Conservation (phyloP, 1,140 invertebrate genomes). For the Eriocheir sinensis region DNA sequence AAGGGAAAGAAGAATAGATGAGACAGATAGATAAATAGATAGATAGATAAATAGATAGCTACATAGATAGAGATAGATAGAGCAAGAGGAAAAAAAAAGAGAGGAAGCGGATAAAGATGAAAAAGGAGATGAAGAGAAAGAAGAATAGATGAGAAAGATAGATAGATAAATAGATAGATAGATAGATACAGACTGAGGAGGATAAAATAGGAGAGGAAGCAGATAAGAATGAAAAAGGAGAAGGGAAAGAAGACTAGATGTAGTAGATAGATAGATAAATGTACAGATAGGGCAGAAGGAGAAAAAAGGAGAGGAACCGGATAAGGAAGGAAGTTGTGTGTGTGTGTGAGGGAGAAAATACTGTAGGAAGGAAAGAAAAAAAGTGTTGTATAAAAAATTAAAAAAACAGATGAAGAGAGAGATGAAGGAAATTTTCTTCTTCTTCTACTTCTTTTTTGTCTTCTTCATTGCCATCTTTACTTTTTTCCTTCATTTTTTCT, state of each 20-base stretch:
- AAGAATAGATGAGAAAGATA: not conserved
- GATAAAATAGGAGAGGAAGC: too few species aligned
- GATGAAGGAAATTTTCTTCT: too few species aligned
- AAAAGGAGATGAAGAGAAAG: not conserved
- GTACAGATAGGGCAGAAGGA: not conserved
- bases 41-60: too few species aligned
- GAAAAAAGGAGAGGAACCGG: not conserved
- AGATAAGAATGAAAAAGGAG: not conserved
- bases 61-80: too few species aligned
- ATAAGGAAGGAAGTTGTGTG: not conserved
- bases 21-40: too few species aligned
- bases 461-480: too few species aligned
- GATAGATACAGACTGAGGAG: not conserved
- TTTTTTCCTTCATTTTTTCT: too few species aligned
- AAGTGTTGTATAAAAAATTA: not conserved
- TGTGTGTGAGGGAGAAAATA: not conserved
- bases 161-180: not conserved
- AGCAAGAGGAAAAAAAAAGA: too few species aligned
- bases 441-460: too few species aligned
- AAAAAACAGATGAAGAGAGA: not conserved
- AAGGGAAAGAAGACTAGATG: not conserved
- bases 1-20: too few species aligned
- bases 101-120: not conserved
- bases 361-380: not conserved
- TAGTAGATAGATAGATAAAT: not conserved